phyloP scores from a whole-genome alignment of 2,797 vertebrate species.

The Tapirus indicus region DNA sequence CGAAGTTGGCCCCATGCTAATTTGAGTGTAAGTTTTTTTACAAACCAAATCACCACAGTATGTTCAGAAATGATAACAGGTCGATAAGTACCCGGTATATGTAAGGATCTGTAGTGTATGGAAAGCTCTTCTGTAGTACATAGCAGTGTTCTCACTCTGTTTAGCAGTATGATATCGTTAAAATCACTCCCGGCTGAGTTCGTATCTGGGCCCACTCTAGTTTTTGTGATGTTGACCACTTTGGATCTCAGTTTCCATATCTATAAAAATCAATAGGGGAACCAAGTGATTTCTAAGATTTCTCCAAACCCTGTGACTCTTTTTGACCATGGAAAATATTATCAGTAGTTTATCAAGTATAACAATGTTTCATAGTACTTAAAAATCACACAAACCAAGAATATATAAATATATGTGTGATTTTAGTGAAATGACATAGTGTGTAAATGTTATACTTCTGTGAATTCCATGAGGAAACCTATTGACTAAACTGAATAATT shows the following conservation, averaged over 20 bases:
- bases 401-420: background rate
- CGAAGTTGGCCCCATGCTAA: background rate
- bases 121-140: background rate
- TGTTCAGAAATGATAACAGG: slow-evolving; percentile 31
- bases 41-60: background rate
- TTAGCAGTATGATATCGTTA: background rate
- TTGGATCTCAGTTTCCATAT: slow-evolving; percentile 16
- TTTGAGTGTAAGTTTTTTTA: slow-evolving; percentile 30
- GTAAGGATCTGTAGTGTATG: background rate
- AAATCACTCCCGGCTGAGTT: background rate
- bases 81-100: background rate
- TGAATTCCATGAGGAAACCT: background rate
- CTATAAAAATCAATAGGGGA: background rate
- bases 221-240: slow-evolving; percentile 1
- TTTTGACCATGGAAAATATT: background rate
- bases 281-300: background rate
- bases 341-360: background rate
- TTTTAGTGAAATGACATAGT: background rate
- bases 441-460: background rate
- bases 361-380: background rate
- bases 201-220: background rate
- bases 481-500: background rate
- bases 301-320: background rate
- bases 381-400: slow-evolving; percentile 8
- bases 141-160: background rate